Conservation (phyloP, 92 coral and sea anemone species). For the Nematostella vectensis region DNA sequence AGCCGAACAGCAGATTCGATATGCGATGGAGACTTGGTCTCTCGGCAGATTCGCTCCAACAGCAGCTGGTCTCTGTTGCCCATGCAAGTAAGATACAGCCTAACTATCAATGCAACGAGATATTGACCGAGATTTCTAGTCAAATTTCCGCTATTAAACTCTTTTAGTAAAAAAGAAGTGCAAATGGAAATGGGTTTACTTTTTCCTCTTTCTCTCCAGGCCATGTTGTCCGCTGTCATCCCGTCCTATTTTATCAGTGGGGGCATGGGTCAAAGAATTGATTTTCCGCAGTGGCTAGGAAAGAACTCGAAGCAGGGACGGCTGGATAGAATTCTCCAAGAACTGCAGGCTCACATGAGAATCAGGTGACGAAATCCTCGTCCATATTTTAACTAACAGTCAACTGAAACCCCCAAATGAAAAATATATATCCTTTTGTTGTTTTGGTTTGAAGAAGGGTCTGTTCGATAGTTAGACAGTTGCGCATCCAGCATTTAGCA, state of each 20-base stretch:
- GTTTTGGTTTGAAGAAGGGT: not conserved
- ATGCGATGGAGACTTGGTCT: conserved; percentile 83
- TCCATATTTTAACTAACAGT: too few species aligned
- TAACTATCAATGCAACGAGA: not conserved
- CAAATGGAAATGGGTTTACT: not conserved
- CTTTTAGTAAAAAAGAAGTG: too few species aligned
- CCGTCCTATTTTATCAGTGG: conserved; percentile 77
- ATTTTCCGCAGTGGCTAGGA: conserved; percentile 97
- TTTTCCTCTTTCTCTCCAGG: too few species aligned
- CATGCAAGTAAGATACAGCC: conserved; percentile 70
- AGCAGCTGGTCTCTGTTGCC: conserved; percentile 87
- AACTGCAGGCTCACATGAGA: conserved; percentile 80
- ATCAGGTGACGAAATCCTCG: conserved; percentile 38
- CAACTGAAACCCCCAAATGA: not conserved
- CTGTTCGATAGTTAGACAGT: not conserved
- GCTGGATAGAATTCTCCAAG: conserved; percentile 79
- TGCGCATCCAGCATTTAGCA: too few species aligned
- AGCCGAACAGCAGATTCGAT: conserved; percentile 86
- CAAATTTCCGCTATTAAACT: not conserved
- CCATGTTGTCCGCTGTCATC: conserved; percentile 76
- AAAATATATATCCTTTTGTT: not conserved
- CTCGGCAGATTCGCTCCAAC: conserved; percentile 42
- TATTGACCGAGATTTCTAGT: not conserved
- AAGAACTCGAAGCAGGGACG: conserved; percentile 79
- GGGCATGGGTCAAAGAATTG: conserved; percentile 78